Evolutionary conservation across 2,113 vertebrate genomes (phyloP).

Genomic region (Solenodon paradoxus): DNA sequence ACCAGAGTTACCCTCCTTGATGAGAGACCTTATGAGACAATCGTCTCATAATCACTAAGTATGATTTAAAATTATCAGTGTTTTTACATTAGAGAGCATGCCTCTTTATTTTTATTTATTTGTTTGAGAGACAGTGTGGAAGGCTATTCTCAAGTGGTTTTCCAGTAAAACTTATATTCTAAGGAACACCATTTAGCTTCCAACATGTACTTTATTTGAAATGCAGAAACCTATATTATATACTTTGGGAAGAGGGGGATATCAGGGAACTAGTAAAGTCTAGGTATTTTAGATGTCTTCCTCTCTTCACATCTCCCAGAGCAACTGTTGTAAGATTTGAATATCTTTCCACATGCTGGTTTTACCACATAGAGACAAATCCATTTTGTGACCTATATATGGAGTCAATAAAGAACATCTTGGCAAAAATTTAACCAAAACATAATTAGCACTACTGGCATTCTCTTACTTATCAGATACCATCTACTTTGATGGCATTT

Average conservation of each 20-base stretch:
- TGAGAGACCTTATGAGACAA: no score
- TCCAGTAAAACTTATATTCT: neutral
- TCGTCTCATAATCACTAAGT: neutral
- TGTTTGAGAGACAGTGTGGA: neutral
- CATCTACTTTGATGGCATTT: constrained; percentile 3
- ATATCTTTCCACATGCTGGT: constrained; percentile 1
- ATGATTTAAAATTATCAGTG: neutral
- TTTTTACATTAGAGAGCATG: neutral
- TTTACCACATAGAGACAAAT: constrained; percentile 11
- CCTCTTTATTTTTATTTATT: no score
- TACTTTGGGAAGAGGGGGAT: neutral
- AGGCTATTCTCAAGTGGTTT: neutral
- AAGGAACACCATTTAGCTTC: neutral
- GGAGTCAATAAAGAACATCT: neutral
- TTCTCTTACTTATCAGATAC: neutral
- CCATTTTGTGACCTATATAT: neutral
- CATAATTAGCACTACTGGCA: neutral
- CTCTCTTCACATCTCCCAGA: neutral
- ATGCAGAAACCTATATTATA: neutral
- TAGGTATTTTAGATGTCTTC: constrained; percentile 21
- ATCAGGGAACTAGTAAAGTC: neutral
- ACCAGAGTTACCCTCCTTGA: neutral
- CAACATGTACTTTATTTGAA: constrained; percentile 13
- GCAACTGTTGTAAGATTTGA: neutral
- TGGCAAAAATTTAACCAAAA: neutral